Base-by-base conservation (phyloP, 1,140 invertebrate species). In the Archegozetes longisetosus region DNA sequence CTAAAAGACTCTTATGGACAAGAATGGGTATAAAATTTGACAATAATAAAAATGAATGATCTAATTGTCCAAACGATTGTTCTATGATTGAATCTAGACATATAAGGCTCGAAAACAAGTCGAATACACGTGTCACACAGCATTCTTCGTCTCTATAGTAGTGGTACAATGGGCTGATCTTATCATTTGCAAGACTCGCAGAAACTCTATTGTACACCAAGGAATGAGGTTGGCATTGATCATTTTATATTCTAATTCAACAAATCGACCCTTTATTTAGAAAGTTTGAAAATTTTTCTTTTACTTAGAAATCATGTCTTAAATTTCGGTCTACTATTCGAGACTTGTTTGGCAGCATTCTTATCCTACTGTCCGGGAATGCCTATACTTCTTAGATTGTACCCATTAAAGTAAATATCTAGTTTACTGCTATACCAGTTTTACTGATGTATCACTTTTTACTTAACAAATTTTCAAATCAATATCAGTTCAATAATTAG, bases 321-420 rank as follows among this genome's bases (percentile, higher is more conserved):
- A 65, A 95, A 95, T 77, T 94, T 95, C 71, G 90, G 89, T 69
- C 76, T 95, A 55, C 74, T 94, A 59, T 95, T 95, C 72, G 90
- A 95, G 78, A 95, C 91, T 61, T 82, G 82, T 47, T 77, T 95
- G 64, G 90, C 91, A 68, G 86, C 85, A 64, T 91, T 94, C 81
- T 78, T 95, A 58, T 93, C 88, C 64, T 95, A 95, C 77, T 89
- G 86, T 64, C 91, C 91, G 61, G 90, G 91, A 67, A 92, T 94
- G 87, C 88, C 93, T 76, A 90, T 91, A 74, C 89, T 88, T 73
- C 80, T 95, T 65, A 81, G 89, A 71, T 92, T 94, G 88, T 94
- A 89, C 77, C 90, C 90, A 69, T 82, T 94, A 70, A 90, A 92
- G 88, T 93, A 77, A 84, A 84, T 80, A 48, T 55, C 2, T 4